Base-by-base conservation (phyloP, 1,140 invertebrate genomes). In the Trinorchestia longiramus region DNA sequence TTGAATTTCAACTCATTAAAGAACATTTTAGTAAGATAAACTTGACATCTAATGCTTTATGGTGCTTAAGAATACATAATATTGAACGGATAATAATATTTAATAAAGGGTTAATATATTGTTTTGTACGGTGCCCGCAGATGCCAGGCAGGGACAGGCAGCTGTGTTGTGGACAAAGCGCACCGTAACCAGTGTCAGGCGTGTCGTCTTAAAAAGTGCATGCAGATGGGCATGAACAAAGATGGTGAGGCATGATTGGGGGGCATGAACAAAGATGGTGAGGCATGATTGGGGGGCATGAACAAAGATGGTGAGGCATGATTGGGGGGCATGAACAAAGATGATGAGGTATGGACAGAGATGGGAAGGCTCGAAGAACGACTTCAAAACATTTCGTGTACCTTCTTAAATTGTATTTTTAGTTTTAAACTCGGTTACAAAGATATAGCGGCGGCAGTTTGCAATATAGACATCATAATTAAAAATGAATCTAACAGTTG, bases 201-300 rank as follows among this genome's bases (percentile, higher is more conserved):
- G 0, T 99, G 99, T 97, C 97, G 99, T 47, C 98, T 99, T 87
- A 99, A 99, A 97, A 99, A 99, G 97, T 99, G 99, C 97, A 98
- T 99, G 87, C 98, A 99, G 96, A 99, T 99, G 99, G 99, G 99
- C 95, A 99, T 99, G 99, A 99, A 99, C 97, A 99, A 99, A 98
- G 99, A 99, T 97, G 99, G 99, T 99, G 97, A 98, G 98, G 43
- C 92, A 92, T 92, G 90, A 92, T 36, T 8, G 87, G 6, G 36
- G 40, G 36, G 87, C 11, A 43, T 90, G 88, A 90, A 42, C 15
- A 42, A 28, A 42, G 88, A 43, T 90, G 88, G 88, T 90, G 88
- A 90, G 88, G 88, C 23, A 90, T 90, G 88, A 42, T 19, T 42
- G 41, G 41, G 17, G 17, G 88, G 88, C 23, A 90, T 90, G 88